Base-by-base conservation (phyloP, 2,888 invertebrate species). In the Chrysolina haemoptera region DNA sequence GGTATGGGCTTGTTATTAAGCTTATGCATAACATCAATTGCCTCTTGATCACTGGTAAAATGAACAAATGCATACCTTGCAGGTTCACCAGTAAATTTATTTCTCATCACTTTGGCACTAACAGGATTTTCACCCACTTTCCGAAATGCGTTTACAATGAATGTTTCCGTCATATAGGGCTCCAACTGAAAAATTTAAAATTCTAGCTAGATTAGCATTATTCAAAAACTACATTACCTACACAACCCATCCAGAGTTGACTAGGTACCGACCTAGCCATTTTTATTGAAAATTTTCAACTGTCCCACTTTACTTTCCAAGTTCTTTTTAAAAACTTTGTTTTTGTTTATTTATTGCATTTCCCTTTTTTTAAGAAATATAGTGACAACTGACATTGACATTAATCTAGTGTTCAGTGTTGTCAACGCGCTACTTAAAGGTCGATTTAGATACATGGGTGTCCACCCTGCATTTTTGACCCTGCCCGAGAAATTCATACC, bases 51-150 rank as follows among this genome's bases (percentile, higher is more conserved):
- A 50, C 95, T 96, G 83, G 94, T 91, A 87, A 96, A 96, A 80
- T 91, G 97, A 27, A 97, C 96, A 89, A 98, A 98, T 83, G 98
- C 97, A 89, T 98, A 98, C 22, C 98, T 97, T 14, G 96, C 96
- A 1, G 95, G 95, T 88, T 96, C 97, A 59, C 97, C 97, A 0
- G 97, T 95, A 82, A 95, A 96, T 87, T 97, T 96, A 86, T 97
- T 97, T 81, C 96, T 91, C 94, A 98, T 97, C 22, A 98, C 93
- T 89, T 97, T 97, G 0, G 97, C 96, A 62, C 94, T 94, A 68
- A 94, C 91, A 0, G 96, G 95, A 81, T 94, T 93, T 87, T 97
- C 97, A 2, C 96, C 96, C 94, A 97, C 95, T 86, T 96, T 94
- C 75, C 94, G 94, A 87, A 98, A 98, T 0, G 97, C 95, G 73